phyloP scores from a whole-genome alignment of 1,140 invertebrate species.

The Drosophila persimilis region DNA sequence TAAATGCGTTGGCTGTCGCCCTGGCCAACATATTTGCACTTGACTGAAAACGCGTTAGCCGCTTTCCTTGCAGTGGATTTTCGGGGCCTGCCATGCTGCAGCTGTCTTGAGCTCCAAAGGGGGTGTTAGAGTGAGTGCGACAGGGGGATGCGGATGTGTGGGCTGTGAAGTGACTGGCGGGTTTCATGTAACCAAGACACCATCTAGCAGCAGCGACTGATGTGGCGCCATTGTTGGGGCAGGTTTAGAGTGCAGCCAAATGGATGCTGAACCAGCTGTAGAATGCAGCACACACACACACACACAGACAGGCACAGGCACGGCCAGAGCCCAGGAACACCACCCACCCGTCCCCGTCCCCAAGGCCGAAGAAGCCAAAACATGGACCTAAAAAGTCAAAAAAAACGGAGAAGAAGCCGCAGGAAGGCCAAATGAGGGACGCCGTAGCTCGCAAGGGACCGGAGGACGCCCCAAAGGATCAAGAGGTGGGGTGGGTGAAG shows the following conservation, averaged over 20 bases:
- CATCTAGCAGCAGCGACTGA: constrained; percentile 8
- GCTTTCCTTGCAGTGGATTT: constrained; percentile 52
- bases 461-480: too few relatives aligned
- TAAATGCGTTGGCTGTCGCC: constrained; percentile 45
- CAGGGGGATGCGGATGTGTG: not conserved
- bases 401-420: too few relatives aligned
- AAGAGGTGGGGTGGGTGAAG: too few relatives aligned
- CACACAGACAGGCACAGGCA: too few relatives aligned
- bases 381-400: too few relatives aligned
- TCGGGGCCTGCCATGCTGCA: constrained; percentile 16
- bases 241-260: constrained; percentile 61
- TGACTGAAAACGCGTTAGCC: constrained; percentile 37
- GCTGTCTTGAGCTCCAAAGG: not conserved
- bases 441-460: too few relatives aligned
- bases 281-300: constrained; percentile 23
- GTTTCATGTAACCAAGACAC: constrained; percentile 42
- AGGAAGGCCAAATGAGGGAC: too few relatives aligned
- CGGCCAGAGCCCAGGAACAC: too few relatives aligned
- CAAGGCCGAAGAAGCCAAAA: too few relatives aligned
- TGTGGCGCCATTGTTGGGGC: constrained; percentile 47
- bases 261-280: constrained; percentile 47
- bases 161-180: constrained; percentile 53
- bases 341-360: too few relatives aligned
- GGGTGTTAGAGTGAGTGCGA: not conserved
- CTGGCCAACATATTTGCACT: constrained; percentile 53